Evolutionary conservation across 1,140 invertebrate genomes (phyloP).

Genomic region (Cephus cinctus): DNA sequence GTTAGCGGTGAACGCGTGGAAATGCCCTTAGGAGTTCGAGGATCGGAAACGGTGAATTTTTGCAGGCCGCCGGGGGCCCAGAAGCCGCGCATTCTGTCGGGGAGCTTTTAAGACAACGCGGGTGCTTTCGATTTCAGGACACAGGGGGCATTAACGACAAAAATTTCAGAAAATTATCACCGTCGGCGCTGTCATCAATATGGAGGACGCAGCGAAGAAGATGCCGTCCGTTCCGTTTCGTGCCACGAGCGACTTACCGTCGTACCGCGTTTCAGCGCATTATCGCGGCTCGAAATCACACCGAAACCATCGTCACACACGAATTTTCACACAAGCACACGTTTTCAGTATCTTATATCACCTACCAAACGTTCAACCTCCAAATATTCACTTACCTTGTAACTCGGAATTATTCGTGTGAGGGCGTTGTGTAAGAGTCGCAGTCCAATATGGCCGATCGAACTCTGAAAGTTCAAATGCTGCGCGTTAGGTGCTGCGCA

Average conservation of each 20-base stretch:
- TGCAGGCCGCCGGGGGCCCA: constrained; percentile 14
- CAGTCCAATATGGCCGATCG: constrained; percentile 42
- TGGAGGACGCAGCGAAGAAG: constrained; percentile 51
- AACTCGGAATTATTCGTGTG: constrained; percentile 58
- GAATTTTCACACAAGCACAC: too few species aligned
- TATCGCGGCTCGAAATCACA: too few species aligned
- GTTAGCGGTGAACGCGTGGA: constrained; percentile 13
- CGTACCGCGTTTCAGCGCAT: constrained; percentile 3
- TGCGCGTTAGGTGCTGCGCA: constrained; percentile 19
- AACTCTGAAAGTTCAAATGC: constrained; percentile 33
- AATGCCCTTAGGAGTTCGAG: constrained; percentile 8
- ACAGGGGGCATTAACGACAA: constrained; percentile 70
- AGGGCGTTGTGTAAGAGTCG: constrained; percentile 59
- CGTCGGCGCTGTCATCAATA: constrained; percentile 71
- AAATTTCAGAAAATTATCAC: constrained; percentile 71
- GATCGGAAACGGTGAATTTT: constrained; percentile 8
- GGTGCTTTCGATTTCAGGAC: constrained; percentile 62
- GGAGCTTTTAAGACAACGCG: constrained; percentile 53
- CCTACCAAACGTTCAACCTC: constrained; percentile 7
- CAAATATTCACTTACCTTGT: constrained; percentile 39
- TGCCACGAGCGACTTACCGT: constrained; percentile 16
- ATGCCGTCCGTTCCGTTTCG: constrained; percentile 28
- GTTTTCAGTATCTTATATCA: too few species aligned
- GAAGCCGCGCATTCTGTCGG: constrained; percentile 58
- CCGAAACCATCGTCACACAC: too few species aligned